Conservation (phyloP, 2,888 invertebrate species). For the Mimachlamys varia region DNA sequence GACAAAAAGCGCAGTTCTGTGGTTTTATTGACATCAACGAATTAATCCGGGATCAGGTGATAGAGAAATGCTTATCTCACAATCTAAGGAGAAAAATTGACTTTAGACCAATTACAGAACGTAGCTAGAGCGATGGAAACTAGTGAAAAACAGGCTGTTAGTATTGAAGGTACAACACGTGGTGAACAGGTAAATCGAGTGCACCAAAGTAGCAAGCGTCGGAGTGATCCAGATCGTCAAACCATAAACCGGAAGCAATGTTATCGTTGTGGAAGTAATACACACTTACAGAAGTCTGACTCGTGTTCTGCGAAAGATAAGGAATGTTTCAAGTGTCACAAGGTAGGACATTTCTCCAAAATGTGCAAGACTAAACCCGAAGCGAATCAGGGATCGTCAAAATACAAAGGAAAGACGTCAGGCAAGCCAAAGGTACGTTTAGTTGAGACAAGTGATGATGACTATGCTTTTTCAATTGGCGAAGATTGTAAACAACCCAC, state of each 20-base stretch:
- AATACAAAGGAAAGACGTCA: neutral
- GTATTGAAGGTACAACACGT: neutral
- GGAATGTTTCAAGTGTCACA: neutral
- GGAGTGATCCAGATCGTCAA: neutral
- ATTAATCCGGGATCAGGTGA: no score
- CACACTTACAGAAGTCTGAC: neutral
- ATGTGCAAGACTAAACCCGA: neutral
- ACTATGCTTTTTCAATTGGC: neutral
- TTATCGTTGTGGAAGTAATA: neutral
- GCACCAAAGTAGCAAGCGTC: no score
- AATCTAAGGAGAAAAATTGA: no score
- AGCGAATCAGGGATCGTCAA: neutral
- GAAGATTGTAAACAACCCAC: neutral
- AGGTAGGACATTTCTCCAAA: neutral
- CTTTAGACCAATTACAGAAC: conserved; percentile 38
- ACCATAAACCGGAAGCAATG: neutral
- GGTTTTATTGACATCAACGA: no score
- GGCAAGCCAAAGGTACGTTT: neutral
- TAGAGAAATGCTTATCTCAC: no score
- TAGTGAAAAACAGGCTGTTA: conserved; percentile 39
- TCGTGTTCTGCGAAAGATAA: neutral
- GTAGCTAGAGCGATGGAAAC: conserved; percentile 45
- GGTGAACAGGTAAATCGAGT: neutral
- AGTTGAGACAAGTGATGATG: neutral
- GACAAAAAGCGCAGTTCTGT: no score